phyloP scores from a whole-genome alignment of 2,797 vertebrate genomes.

The Lagorchestes hirsutus region DNA sequence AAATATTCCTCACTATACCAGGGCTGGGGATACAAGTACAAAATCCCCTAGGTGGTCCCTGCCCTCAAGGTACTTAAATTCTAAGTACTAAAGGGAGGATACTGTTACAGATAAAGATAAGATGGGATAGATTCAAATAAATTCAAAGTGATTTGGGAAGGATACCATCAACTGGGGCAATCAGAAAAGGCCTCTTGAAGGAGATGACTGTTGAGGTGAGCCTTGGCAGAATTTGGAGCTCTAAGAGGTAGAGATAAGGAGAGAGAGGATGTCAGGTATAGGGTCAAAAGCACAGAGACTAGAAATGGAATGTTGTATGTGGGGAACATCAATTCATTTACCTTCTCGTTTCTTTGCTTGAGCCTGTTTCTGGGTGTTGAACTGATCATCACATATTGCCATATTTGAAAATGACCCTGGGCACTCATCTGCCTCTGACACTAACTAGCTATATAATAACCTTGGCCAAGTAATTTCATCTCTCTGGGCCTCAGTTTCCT shows the following conservation, averaged over 20 bases:
- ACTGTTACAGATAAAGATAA: not conserved
- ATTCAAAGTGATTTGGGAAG: not conserved
- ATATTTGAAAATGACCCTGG: constrained; percentile 29
- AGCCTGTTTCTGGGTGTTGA: not conserved
- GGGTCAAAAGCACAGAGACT: not conserved
- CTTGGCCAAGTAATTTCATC: not conserved
- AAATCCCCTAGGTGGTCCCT: not conserved
- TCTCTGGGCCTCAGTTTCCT: constrained; percentile 5
- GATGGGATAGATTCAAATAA: not conserved
- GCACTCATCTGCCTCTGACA: not conserved
- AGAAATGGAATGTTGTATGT: not conserved
- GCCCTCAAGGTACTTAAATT: not conserved
- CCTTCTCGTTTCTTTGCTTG: not conserved
- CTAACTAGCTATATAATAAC: not conserved
- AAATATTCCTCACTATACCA: not conserved
- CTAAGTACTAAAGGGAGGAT: not conserved
- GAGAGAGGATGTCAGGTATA: not conserved
- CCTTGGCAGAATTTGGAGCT: not conserved
- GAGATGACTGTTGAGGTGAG: not conserved
- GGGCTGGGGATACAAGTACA: not conserved
- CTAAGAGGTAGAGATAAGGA: not conserved
- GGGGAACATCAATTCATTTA: not conserved
- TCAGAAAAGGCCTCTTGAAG: not conserved
- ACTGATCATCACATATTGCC: not conserved
- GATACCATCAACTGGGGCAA: not conserved